Base-by-base conservation (phyloP, 2,797 vertebrate genomes). In the Amazona ochrocephala region DNA sequence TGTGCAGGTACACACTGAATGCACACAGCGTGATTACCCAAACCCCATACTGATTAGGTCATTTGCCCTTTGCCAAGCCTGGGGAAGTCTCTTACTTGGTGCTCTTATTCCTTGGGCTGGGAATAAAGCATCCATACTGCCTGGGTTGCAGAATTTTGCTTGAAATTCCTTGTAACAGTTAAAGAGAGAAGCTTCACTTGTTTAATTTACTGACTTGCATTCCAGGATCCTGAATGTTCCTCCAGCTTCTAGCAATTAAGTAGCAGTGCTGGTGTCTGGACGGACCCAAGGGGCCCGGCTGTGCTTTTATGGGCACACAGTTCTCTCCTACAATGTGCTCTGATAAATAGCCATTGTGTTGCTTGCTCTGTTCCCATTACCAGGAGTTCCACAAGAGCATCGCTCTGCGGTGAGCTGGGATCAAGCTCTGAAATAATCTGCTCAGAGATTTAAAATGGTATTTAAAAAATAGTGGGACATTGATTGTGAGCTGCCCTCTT, bases 251-350 rank as follows among this genome's bases (percentile, higher is more conserved):
- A 81, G 82, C 0, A 5, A 89, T 95, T 84, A 78, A 93, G 94
- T 41, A 73, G 89, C 79, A 67, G 51, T 27, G 54, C 89, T 91
- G 94, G 82, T 93, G 89, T 90, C 96, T 96, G 95, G 91, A 86
- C 70, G 70, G 89, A 39, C 89, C 94, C 76, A 37, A 34, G 76
- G 70, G 95, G 73, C 62, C 91, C 4, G 61, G 82, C 91, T 96
- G 94, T 92, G 93, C 96, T 96, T 97, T 94, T 91, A 74, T 87
- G 90, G 94, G 91, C 95, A 87, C 91, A 74, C n/a, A 61, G 71
- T 89, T 94, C 77, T 94, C 90, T 90, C 58, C 90, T 62, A 30
- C 89, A 89, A 22, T 71, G 91, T 92, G 87, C 64, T 91, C 87
- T 95, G 90, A 95, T 93, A 91, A 94, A 94, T 65, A 79, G 81